Percentiles rank a stretch among this genome's conserved stretches.
Conservation (phyloP, 2,888 invertebrate genomes). For the Andrena fulva region DNA sequence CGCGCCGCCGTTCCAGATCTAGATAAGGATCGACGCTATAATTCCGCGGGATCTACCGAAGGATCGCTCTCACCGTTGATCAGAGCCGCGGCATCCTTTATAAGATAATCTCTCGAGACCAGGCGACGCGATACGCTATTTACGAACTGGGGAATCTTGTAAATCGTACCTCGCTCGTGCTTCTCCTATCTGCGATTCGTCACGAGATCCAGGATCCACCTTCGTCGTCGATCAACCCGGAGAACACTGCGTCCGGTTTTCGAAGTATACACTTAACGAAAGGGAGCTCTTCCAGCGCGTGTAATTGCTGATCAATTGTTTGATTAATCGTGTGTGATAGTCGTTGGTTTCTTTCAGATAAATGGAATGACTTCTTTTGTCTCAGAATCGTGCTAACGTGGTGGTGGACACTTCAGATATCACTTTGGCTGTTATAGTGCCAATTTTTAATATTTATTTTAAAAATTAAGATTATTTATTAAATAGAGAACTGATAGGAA, state of each 20-base stretch:
- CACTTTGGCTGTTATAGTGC: too few species aligned
- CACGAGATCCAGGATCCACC: slow-evolving; percentile 53
- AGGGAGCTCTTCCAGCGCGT: background rate
- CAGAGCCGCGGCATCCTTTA: slow-evolving; percentile 61
- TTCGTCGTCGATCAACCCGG: slow-evolving; percentile 48
- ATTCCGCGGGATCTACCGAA: slow-evolving; percentile 64
- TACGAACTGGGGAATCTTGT: slow-evolving; percentile 61
- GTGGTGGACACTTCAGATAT: too few species aligned
- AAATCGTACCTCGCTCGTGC: slow-evolving; percentile 55
- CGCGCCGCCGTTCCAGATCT: slow-evolving; percentile 56
- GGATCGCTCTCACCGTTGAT: slow-evolving; percentile 66
- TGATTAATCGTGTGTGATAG: too few species aligned
- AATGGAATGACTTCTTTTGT: too few species aligned
- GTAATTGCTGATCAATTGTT: too few species aligned
- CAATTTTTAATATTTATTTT: too few species aligned
- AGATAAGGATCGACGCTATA: slow-evolving; percentile 70
- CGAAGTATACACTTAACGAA: background rate
- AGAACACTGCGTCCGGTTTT: slow-evolving; percentile 25
- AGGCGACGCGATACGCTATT: slow-evolving; percentile 57
- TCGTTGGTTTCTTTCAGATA: too few species aligned
- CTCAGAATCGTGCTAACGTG: too few species aligned
- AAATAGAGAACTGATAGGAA: too few species aligned
- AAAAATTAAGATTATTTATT: too few species aligned
- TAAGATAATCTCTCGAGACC: slow-evolving; percentile 67
- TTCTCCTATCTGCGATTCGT: slow-evolving; percentile 56